Conservation (phyloP, 2,113 vertebrate species). For the Micromys minutus region DNA sequence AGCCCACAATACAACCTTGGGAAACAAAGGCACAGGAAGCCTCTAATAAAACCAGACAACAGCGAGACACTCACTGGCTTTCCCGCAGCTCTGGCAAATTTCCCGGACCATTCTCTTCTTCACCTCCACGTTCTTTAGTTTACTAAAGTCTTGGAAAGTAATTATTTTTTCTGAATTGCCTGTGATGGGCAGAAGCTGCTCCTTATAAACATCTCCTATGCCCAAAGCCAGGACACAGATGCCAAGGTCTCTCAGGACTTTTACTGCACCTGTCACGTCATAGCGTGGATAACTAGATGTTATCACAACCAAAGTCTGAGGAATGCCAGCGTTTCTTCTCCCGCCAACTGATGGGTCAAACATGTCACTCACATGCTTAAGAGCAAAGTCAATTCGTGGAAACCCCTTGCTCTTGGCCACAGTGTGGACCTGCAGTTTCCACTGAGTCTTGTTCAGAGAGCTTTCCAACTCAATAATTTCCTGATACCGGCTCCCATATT, state of each 20-base stretch:
- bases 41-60: neutral
- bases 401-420: slow-evolving; percentile 49
- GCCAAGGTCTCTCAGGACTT: slow-evolving; percentile 70
- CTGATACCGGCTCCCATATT: slow-evolving; percentile 72
- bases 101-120: slow-evolving; percentile 80
- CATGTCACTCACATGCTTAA: slow-evolving; percentile 54
- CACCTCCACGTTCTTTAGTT: slow-evolving; percentile 57
- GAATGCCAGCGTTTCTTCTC: slow-evolving; percentile 74
- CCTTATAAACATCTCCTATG: slow-evolving; percentile 67
- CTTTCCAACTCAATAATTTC: slow-evolving; percentile 70
- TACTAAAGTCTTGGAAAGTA: slow-evolving; percentile 64
- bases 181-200: slow-evolving; percentile 76
- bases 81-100: slow-evolving; percentile 69
- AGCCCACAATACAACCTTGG: neutral
- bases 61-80: slow-evolving; percentile 73
- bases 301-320: slow-evolving; percentile 79
- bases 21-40: neutral
- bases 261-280: slow-evolving; percentile 56
- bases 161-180: slow-evolving; percentile 75
- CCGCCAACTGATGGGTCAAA: slow-evolving; percentile 67
- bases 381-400: slow-evolving; percentile 57
- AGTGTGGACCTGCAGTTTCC: slow-evolving; percentile 63
- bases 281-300: slow-evolving; percentile 62
- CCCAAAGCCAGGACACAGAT: slow-evolving; percentile 79
- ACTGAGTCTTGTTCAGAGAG: slow-evolving; percentile 33